Conservation (phyloP, 2,113 vertebrate genomes). For the Tetrao urogallus region DNA sequence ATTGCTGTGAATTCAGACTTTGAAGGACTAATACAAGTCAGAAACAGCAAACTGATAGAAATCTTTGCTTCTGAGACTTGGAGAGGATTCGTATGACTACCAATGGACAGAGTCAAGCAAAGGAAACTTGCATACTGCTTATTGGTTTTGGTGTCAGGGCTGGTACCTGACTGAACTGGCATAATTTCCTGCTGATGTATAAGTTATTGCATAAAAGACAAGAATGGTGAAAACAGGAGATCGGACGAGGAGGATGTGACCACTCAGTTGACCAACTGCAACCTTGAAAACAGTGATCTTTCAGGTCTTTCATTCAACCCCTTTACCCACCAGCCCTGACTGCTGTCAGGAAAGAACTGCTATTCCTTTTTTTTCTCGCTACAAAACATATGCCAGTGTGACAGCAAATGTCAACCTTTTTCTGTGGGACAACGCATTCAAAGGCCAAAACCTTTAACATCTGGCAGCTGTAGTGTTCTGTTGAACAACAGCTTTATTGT, state of each 20-base stretch:
- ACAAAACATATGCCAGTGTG: not conserved
- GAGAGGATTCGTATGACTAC: not conserved
- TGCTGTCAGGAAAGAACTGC: not conserved
- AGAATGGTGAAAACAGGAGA: not conserved
- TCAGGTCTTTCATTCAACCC: not conserved
- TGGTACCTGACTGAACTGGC: not conserved
- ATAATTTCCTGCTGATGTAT: not conserved
- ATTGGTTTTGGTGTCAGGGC: not conserved
- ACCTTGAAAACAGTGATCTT: not conserved
- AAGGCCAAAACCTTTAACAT: constrained; percentile 43
- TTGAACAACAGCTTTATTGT: constrained; percentile 59
- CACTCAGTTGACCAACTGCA: not conserved
- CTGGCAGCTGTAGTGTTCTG: constrained; percentile 54
- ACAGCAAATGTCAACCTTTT: constrained; percentile 16
- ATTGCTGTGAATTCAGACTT: not conserved
- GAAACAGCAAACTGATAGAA: not conserved
- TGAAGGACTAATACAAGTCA: not conserved
- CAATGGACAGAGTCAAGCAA: not conserved
- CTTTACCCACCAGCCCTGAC: not conserved
- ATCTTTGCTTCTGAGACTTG: not conserved
- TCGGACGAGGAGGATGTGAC: not conserved
- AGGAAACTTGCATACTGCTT: not conserved
- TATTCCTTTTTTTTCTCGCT: not conserved
- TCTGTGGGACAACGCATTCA: not conserved
- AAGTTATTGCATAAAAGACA: not conserved